These are phyloP conservation scores for Ylistrum balloti DNA, from an alignment of 1,140 invertebrate species.

Conservation along the genomic window DNA sequence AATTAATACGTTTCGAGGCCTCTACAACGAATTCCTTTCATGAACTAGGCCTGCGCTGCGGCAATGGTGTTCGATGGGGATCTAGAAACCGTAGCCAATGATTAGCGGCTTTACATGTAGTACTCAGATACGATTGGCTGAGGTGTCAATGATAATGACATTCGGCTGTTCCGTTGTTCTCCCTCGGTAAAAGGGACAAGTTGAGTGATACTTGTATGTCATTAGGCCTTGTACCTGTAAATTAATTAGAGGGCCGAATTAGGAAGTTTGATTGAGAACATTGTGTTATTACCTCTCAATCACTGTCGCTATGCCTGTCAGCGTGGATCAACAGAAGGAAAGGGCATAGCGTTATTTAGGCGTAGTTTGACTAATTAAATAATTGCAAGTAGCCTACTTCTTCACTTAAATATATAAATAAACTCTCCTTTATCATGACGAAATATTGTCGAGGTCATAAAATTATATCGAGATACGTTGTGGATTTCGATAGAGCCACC, in stretches of 20 bases:
- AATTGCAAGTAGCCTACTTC: no score
- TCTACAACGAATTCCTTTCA: slow-evolving; percentile 32
- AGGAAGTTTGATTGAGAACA: not conserved
- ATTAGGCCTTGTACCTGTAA: slow-evolving; percentile 20
- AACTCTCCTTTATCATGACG: no score
- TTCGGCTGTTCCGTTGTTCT: slow-evolving; percentile 31
- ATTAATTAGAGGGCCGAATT: not conserved
- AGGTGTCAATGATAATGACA: slow-evolving; percentile 34
- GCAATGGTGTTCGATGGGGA: slow-evolving; percentile 8
- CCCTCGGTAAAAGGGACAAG: not conserved
- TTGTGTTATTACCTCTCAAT: not conserved
- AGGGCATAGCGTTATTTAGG: no score
- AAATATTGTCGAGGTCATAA: no score
- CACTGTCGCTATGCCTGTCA: slow-evolving; percentile 12
- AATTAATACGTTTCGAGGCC: slow-evolving; percentile 38
- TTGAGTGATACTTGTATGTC: slow-evolving; percentile 19
- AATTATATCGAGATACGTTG: no score
- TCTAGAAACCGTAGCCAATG: slow-evolving; percentile 37
- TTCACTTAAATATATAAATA: no score
- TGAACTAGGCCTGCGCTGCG: slow-evolving; percentile 29
- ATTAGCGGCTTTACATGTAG: slow-evolving; percentile 38
- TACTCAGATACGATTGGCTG: slow-evolving; percentile 26
- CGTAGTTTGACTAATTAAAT: no score
- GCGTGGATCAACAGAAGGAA: not conserved
- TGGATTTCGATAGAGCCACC: no score